These are phyloP conservation scores for Pegoplata infirma DNA, from an alignment of 2,888 invertebrate genomes.

Conservation along the genomic window DNA sequence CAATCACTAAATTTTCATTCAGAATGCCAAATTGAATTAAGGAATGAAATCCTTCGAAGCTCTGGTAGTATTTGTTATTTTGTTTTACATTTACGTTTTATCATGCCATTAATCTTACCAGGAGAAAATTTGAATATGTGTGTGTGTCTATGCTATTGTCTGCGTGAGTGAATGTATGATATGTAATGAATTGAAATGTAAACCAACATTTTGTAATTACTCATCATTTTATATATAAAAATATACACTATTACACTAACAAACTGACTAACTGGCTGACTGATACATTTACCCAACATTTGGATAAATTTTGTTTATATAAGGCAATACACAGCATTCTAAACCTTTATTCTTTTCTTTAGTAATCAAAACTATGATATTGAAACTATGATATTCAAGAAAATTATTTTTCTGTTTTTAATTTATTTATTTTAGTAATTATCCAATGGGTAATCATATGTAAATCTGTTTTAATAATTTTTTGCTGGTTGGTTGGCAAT, in stretches of 20 bases:
- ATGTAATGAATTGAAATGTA: conserved; percentile 8
- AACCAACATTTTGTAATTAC: conserved; percentile 19
- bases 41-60: too few relatives aligned
- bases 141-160: background rate
- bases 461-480: too few relatives aligned
- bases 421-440: too few relatives aligned
- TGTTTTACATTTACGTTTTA: conserved; percentile 14
- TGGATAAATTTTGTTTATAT: background rate
- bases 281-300: background rate
- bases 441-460: too few relatives aligned
- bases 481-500: too few relatives aligned
- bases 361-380: too few relatives aligned
- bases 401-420: too few relatives aligned
- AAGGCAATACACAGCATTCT: too few relatives aligned
- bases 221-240: conserved; percentile 14
- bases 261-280: background rate
- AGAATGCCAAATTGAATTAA: too few relatives aligned
- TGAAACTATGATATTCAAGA: too few relatives aligned
- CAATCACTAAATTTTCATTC: too few relatives aligned
- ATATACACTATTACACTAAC: background rate
- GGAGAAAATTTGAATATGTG: background rate
- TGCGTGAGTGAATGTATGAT: background rate
- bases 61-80: conserved; percentile 35
- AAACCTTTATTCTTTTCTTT: too few relatives aligned
- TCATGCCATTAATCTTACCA: conserved; percentile 1